Evolutionary conservation across 1,140 invertebrate species (phyloP).

Genomic region (Magallana ariakensis): DNA sequence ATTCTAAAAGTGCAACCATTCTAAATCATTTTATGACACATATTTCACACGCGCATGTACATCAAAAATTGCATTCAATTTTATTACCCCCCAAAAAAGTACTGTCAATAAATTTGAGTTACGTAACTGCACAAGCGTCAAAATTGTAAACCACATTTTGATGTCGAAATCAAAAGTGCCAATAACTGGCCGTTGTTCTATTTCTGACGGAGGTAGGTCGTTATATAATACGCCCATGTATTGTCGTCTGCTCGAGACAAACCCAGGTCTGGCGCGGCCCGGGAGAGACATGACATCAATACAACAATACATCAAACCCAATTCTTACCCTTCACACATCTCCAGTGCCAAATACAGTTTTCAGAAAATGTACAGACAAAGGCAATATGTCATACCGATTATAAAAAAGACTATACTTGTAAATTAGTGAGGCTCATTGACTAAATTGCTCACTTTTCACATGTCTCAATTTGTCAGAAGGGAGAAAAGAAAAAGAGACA

Average conservation of each 20-base stretch:
- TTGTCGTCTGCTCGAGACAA: slow-evolving; percentile 11
- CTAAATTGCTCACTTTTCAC: too few relatives aligned
- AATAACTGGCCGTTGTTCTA: slow-evolving; percentile 14
- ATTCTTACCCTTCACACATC: neutral
- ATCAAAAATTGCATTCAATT: neutral
- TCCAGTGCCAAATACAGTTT: neutral
- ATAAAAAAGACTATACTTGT: too few relatives aligned
- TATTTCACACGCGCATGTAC: slow-evolving; percentile 18
- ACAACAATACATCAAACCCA: slow-evolving; percentile 1
- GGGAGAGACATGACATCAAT: neutral
- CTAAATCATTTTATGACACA: slow-evolving; percentile 22
- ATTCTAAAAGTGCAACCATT: neutral
- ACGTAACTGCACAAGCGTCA: neutral
- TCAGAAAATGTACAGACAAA: neutral
- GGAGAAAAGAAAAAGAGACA: too few relatives aligned
- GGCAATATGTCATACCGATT: neutral
- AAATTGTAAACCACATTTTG: neutral
- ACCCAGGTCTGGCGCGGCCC: slow-evolving; percentile 13
- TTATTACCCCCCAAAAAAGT: neutral
- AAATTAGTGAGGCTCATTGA: too few relatives aligned
- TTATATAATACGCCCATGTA: neutral
- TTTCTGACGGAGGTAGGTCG: slow-evolving; percentile 16
- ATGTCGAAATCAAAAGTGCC: slow-evolving; percentile 18
- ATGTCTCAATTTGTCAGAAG: too few relatives aligned
- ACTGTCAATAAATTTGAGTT: slow-evolving; percentile 15